Base-by-base conservation (phyloP, 2,888 invertebrate species). In the Agrilus cyanescens region DNA sequence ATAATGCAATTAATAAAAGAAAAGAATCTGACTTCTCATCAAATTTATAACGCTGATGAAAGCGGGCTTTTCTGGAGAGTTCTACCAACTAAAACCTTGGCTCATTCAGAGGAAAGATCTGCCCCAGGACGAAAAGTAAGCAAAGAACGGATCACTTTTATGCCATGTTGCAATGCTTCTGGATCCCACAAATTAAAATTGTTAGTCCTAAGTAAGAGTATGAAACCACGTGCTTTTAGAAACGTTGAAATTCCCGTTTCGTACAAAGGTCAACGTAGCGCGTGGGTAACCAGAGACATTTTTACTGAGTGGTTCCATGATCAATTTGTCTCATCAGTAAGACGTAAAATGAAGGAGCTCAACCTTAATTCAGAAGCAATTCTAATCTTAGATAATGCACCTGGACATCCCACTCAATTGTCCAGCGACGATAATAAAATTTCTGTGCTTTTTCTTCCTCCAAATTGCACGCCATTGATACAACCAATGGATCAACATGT, bases 121-220 rank as follows among this genome's bases (percentile, higher is more conserved):
- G 53, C 48, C 25, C 47, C 49, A 13, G 52, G 55, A 18, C 40
- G 35, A 30, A 56, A 57, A 53, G 34, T 45, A 2, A 47, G 39
- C n/a, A 57, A 56, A 40, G 54, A 56, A 13, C 39, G 55, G 30
- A 42, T 57, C 7, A 57, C 55, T 32, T 44, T 55, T 14, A 50
- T 57, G 51, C 41, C 50, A 5, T 57, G 57, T 38, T 46, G 52
- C 10, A 57, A 58, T 48, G 52, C 52, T 4, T 38, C 44, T 32
- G 57, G 56, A 2, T 53, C 47, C n/a, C 53, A 58, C 41, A 56
- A 50, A 46, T 33, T 58, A 12, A 49, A 50, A 10, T 46, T 57
- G 39, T 44, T 57, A 30, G 39, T 56, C 7, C 51, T n/a, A n/a
- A n/a, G n/a, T n/a, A n/a, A n/a, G n/a, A n/a, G n/a, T n/a, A n/a